Evolutionary conservation across 2,888 invertebrate genomes (phyloP).

Genomic region (Rhagonycha fulva): DNA sequence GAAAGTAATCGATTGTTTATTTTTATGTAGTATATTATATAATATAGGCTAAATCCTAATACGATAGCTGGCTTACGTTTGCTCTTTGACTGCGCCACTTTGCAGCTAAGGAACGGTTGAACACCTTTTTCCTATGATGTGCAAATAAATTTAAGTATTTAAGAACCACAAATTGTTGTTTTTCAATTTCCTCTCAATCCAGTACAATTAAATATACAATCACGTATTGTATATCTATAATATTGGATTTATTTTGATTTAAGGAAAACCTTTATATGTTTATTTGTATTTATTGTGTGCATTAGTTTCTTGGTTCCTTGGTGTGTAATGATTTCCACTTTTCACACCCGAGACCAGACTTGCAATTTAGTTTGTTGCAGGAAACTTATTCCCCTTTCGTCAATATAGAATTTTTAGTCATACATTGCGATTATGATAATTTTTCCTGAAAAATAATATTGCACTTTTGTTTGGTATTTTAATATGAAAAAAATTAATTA

Average conservation of each 20-base stretch:
- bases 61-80: background rate
- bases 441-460: background rate
- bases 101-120: background rate
- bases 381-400: background rate
- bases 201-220: background rate
- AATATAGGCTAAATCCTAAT: background rate
- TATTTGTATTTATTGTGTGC: constrained; percentile 1
- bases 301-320: constrained; percentile 1
- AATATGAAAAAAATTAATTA: background rate
- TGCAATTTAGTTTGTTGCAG: background rate
- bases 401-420: background rate
- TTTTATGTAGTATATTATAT: background rate
- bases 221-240: background rate
- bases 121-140: background rate
- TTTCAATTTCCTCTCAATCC: background rate
- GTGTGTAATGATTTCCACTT: background rate
- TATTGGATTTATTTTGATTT: background rate
- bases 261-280: background rate
- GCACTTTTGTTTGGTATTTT: background rate
- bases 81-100: background rate
- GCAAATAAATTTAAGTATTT: background rate
- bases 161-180: background rate
- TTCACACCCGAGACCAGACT: background rate
- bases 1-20: background rate
- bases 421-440: background rate